Evolutionary conservation across 2,797 vertebrate genomes (phyloP).

Genomic region (Lycodopsis pacificus): DNA sequence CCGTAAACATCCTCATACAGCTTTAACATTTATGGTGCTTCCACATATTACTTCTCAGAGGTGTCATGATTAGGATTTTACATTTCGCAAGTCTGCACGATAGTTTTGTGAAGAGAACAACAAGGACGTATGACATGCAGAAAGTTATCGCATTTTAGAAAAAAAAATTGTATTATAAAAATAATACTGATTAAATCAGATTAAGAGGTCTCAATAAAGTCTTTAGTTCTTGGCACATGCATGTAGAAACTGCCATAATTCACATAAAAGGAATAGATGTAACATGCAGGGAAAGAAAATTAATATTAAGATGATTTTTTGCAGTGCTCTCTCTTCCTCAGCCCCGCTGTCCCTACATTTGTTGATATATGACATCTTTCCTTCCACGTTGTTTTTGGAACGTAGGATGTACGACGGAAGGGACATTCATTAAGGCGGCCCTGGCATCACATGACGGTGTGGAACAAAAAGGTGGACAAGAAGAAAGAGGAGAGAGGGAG

Average conservation of each 20-base stretch:
- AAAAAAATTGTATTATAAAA: not conserved
- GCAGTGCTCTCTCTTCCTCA: conserved; percentile 5
- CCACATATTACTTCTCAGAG: not conserved
- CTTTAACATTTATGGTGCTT: not conserved
- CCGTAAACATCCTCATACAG: not conserved
- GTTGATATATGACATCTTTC: conserved; percentile 34
- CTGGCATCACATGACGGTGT: conserved; percentile 45
- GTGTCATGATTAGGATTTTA: not conserved
- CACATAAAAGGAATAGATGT: not conserved
- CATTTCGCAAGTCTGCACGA: not conserved
- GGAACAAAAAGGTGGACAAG: conserved; percentile 29
- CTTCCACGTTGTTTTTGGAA: conserved; percentile 47
- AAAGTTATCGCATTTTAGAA: not conserved
- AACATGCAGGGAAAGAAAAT: not conserved
- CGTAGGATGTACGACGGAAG: conserved; percentile 20
- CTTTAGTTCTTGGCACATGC: not conserved
- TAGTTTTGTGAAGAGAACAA: not conserved
- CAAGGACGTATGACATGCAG: not conserved
- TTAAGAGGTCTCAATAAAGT: not conserved
- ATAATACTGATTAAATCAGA: not conserved
- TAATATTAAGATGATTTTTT: conserved; percentile 6
- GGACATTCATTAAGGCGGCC: conserved; percentile 45
- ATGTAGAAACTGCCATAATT: not conserved
- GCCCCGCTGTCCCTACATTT: conserved; percentile 10
- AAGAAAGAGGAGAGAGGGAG: conserved; percentile 4